phyloP scores from a whole-genome alignment of 2,888 invertebrate species.

The Hydrotaea cyrtoneurina region DNA sequence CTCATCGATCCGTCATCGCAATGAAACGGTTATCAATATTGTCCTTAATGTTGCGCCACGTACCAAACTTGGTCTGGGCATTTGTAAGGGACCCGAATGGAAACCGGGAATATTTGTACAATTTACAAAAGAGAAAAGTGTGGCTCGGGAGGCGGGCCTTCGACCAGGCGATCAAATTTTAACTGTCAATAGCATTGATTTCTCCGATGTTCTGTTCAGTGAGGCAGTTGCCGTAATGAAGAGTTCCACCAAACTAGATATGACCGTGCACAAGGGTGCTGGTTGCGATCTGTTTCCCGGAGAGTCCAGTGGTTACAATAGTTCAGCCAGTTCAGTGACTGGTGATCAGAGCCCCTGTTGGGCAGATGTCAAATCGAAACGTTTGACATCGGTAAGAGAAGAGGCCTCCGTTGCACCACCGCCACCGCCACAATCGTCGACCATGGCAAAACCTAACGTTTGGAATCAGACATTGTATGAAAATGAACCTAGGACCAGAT shows the following conservation, averaged over 20 bases:
- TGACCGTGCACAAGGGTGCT: constrained; percentile 89
- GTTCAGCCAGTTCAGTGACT: constrained; percentile 91
- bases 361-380: constrained; percentile 83
- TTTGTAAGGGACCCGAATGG: constrained; percentile 92
- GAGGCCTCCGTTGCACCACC: constrained; percentile 79
- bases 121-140: constrained; percentile 93
- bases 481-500: constrained; percentile 54
- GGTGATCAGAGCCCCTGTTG: constrained; percentile 88
- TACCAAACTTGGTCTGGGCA: constrained; percentile 92
- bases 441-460: not conserved
- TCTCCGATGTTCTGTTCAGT: constrained; percentile 89
- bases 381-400: constrained; percentile 88
- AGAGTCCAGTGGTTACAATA: constrained; percentile 91
- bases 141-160: constrained; percentile 93
- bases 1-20: constrained; percentile 69
- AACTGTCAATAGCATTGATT: constrained; percentile 92
- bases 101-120: constrained; percentile 94
- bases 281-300: constrained; percentile 90
- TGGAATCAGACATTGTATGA: constrained; percentile 61
- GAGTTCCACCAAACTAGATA: constrained; percentile 87
- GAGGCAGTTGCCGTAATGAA: constrained; percentile 93
- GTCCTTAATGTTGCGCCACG: constrained; percentile 90
- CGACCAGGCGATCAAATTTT: constrained; percentile 95
- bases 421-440: not conserved
- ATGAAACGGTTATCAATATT: constrained; percentile 84